Conservation (phyloP, 2,888 invertebrate species). For the Hirtodrosophila histrioides region DNA sequence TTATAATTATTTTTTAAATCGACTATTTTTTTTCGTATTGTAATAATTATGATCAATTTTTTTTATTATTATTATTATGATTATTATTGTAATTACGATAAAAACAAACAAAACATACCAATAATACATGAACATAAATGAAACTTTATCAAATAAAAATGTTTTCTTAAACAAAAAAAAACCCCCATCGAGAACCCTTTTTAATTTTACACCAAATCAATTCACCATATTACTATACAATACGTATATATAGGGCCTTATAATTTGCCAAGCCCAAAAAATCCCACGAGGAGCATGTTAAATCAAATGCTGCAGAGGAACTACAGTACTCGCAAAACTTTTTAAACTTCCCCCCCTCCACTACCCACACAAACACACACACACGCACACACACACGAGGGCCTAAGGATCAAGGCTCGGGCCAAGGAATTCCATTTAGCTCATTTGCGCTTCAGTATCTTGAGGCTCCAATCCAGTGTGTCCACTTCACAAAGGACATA, state of each 20-base stretch:
- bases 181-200: constrained; percentile 70
- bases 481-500: background rate
- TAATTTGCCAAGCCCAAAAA: constrained; percentile 33
- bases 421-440: constrained; percentile 4
- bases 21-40: constrained; percentile 57
- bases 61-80: constrained; percentile 60
- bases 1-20: constrained; percentile 60
- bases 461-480: background rate
- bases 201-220: constrained; percentile 49
- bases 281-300: constrained; percentile 26
- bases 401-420: constrained; percentile 7
- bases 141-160: constrained; percentile 79
- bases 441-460: background rate
- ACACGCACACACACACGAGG: constrained; percentile 13
- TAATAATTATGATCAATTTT: constrained; percentile 58
- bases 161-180: constrained; percentile 74
- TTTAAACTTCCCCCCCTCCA: constrained; percentile 21
- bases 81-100: constrained; percentile 56
- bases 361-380: constrained; percentile 15
- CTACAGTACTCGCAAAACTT: constrained; percentile 70
- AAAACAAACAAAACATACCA: constrained; percentile 71
- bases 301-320: constrained; percentile 62
- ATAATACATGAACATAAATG: constrained; percentile 74
- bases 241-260: constrained; percentile 28
- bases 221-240: constrained; percentile 7